phyloP scores from a whole-genome alignment of 1,140 invertebrate genomes.

The Sitophilus oryzae region DNA sequence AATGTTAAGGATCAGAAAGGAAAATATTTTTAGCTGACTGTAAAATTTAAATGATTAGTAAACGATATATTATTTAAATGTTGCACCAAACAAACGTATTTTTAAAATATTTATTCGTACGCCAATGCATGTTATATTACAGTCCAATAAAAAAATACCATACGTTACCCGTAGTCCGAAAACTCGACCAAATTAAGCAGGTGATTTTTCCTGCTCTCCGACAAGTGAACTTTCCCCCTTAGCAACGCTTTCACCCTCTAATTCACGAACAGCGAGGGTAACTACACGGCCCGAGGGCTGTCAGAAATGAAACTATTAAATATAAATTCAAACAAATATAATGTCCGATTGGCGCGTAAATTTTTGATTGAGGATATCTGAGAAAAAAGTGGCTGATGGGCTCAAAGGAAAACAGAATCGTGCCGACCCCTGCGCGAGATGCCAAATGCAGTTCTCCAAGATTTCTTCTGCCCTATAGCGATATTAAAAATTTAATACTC shows the following conservation, averaged over 20 bases:
- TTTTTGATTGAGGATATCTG: constrained; percentile 9
- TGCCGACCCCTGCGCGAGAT: not conserved
- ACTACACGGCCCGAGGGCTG: not conserved
- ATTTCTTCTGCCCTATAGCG: not conserved
- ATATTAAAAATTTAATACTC: not conserved
- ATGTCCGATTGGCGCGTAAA: constrained; percentile 23
- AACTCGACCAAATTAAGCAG: not conserved
- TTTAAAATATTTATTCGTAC: too few relatives aligned
- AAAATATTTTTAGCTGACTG: too few relatives aligned
- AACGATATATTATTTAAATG: too few relatives aligned
- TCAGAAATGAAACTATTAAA: constrained; percentile 18
- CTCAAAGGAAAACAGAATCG: not conserved
- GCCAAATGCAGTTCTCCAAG: not conserved
- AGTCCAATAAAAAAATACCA: too few relatives aligned
- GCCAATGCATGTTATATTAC: too few relatives aligned
- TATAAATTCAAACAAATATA: constrained; percentile 24
- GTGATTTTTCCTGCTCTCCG: not conserved
- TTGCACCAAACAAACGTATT: too few relatives aligned
- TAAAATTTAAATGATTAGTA: too few relatives aligned
- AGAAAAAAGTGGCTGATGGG: not conserved
- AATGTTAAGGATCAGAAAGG: too few relatives aligned
- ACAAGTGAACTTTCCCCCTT: not conserved
- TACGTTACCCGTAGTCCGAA: too few relatives aligned
- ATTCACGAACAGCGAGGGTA: not conserved
- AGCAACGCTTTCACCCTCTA: not conserved